These are phyloP conservation scores for Phalanger gymnotis DNA, from an alignment of 2,797 vertebrate species.

Conservation along the genomic window DNA sequence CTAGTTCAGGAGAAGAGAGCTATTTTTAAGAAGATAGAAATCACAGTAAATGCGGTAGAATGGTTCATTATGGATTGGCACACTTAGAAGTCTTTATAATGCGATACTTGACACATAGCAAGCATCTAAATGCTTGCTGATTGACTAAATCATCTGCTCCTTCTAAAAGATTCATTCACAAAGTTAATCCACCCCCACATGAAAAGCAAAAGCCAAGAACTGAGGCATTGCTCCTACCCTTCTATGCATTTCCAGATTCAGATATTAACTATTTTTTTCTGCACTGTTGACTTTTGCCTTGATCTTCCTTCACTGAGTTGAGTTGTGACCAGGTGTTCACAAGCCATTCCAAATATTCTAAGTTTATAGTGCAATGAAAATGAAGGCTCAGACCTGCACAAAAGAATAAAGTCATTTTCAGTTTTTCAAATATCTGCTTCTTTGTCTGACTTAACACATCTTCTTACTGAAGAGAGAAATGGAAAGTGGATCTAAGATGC, in stretches of 20 bases:
- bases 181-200: background rate
- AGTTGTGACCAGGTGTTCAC: background rate
- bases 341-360: background rate
- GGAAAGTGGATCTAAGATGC: background rate
- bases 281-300: background rate
- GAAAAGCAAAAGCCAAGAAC: background rate
- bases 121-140: background rate
- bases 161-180: background rate
- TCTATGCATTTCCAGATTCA: background rate
- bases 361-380: background rate
- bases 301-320: background rate
- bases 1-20: constrained; percentile 72
- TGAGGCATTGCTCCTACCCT: background rate
- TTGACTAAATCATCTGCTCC: background rate
- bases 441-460: background rate
- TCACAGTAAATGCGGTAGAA: constrained; percentile 80
- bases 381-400: background rate
- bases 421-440: background rate
- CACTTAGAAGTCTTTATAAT: background rate
- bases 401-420: background rate
- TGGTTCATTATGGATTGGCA: constrained; percentile 76
- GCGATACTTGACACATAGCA: background rate
- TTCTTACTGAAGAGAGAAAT: background rate
- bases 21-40: constrained; percentile 68
- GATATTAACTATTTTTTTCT: background rate